Evolutionary conservation across 2,888 invertebrate species (phyloP).

Genomic region (Portevinia maculata): DNA sequence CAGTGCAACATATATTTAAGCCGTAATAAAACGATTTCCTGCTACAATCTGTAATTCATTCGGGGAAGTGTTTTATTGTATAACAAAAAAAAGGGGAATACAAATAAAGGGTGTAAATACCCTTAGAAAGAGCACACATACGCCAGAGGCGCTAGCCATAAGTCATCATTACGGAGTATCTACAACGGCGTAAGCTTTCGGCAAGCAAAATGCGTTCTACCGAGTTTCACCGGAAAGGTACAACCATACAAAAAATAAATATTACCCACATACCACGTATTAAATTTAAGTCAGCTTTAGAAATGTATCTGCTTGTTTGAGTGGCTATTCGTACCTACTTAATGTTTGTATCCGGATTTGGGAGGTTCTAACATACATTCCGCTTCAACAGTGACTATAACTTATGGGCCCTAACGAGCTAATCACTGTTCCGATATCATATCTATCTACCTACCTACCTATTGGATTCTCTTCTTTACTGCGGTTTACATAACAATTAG

Average conservation of each 20-base stretch:
- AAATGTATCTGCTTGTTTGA: conserved; percentile 21
- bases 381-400: conserved; percentile 51
- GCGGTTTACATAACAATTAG: conserved; percentile 63
- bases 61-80: conserved; percentile 15
- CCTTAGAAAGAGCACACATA: conserved; percentile 33
- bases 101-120: conserved; percentile 28
- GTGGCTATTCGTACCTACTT: conserved; percentile 47
- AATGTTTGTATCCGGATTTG: conserved; percentile 62
- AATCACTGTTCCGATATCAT: conserved; percentile 58
- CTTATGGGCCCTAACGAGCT: conserved; percentile 61
- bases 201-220: conserved; percentile 70
- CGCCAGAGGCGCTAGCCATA: conserved; percentile 16
- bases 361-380: conserved; percentile 70
- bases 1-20: not conserved
- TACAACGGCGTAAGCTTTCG: conserved; percentile 68
- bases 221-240: conserved; percentile 72
- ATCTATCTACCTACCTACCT: not conserved
- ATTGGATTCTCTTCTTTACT: conserved; percentile 14
- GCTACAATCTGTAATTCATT: conserved; percentile 12
- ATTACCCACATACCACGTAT: not conserved
- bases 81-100: no score
- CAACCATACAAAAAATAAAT: conserved; percentile 4
- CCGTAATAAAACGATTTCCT: not conserved
- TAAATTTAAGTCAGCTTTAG: conserved; percentile 1
- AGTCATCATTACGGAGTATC: conserved; percentile 60